These are phyloP conservation scores for Enoplosus armatus DNA, from an alignment of 2,797 vertebrate genomes.

Conservation along the genomic window DNA sequence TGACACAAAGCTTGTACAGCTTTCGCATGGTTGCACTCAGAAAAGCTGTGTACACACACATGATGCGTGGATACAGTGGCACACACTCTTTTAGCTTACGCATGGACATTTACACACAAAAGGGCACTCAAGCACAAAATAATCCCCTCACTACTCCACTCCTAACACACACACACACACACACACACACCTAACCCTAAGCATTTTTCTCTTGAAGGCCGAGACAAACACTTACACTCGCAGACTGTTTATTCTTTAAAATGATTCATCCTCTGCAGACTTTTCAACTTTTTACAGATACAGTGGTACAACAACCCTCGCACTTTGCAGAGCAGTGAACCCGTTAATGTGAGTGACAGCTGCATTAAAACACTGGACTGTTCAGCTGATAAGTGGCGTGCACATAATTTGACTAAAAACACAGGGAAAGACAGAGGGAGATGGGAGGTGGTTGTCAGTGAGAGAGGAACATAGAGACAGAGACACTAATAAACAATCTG, in stretches of 20 bases:
- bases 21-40: constrained; percentile 60
- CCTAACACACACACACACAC: constrained; percentile 24
- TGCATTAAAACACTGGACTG: constrained; percentile 47
- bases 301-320: constrained; percentile 13
- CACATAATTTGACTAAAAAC: constrained; percentile 45
- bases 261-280: constrained; percentile 43
- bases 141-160: constrained; percentile 50
- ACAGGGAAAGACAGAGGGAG: constrained; percentile 25
- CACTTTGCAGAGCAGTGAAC: constrained; percentile 41
- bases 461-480: constrained; percentile 43
- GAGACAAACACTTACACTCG: constrained; percentile 43
- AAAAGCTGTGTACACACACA: constrained; percentile 53
- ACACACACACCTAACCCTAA: constrained; percentile 48
- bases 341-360: constrained; percentile 59
- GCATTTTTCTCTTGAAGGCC: constrained; percentile 51
- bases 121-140: constrained; percentile 65
- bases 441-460: constrained; percentile 33
- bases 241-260: constrained; percentile 45
- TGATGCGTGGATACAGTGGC: constrained; percentile 19
- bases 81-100: constrained; percentile 58
- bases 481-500: constrained; percentile 64
- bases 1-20: constrained; percentile 57
- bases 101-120: constrained; percentile 71
- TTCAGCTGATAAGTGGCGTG: constrained; percentile 44
- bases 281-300: constrained; percentile 49